phyloP scores from a whole-genome alignment of 2,797 vertebrate species.

The Myoxocephalus aenaeus region DNA sequence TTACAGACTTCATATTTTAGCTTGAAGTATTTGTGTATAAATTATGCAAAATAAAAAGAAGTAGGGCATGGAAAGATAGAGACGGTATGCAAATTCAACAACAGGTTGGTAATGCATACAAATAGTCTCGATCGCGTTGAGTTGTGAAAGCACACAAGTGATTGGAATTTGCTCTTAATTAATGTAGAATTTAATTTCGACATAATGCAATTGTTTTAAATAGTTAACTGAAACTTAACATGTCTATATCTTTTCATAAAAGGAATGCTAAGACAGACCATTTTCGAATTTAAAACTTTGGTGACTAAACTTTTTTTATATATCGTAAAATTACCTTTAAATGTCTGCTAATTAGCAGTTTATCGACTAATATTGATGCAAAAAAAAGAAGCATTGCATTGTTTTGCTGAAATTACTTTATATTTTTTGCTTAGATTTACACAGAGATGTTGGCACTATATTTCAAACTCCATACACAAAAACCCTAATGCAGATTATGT shows the following conservation, averaged over 20 bases:
- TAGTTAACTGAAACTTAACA: background rate
- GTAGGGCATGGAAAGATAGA: slow-evolving; percentile 23
- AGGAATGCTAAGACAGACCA: fast-evolving
- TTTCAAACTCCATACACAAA: background rate
- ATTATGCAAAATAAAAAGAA: slow-evolving; percentile 50
- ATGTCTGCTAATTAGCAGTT: background rate
- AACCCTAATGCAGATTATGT: slow-evolving; percentile 21
- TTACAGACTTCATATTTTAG: background rate
- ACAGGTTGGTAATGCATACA: slow-evolving; percentile 76
- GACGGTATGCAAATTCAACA: slow-evolving; percentile 70
- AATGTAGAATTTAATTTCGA: slow-evolving; percentile 9
- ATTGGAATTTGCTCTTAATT: slow-evolving; percentile 17
- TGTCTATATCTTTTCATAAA: background rate
- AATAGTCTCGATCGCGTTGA: slow-evolving; percentile 28
- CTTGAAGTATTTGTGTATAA: slow-evolving; percentile 43
- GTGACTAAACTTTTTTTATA: background rate
- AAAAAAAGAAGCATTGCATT: slow-evolving; percentile 14
- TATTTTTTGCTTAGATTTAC: background rate
- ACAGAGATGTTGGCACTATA: background rate
- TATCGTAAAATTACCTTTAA: background rate
- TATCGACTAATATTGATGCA: background rate
- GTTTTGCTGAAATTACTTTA: background rate
- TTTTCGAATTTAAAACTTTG: slow-evolving; percentile 22
- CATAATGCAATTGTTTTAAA: background rate
- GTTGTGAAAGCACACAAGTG: slow-evolving; percentile 15